Evolutionary conservation across 1,140 invertebrate species (phyloP).

Genomic region (Stegodyphus mimosarum): DNA sequence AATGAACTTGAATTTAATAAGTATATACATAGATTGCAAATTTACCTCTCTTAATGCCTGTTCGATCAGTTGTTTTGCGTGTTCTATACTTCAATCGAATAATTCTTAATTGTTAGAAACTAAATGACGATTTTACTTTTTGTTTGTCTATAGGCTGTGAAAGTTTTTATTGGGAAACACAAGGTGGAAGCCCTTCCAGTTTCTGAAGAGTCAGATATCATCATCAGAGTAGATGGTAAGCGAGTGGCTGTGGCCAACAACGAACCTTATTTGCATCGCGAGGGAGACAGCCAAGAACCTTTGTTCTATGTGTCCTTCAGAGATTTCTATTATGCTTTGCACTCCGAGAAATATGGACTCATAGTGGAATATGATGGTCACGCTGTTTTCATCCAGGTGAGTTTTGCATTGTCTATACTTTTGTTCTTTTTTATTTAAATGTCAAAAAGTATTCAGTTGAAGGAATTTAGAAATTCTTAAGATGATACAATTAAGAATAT

Average conservation of each 20-base stretch:
- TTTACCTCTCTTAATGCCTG: no score
- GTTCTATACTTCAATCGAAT: no score
- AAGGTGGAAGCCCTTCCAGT: slow-evolving; percentile 58
- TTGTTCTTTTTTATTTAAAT: not conserved
- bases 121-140: not conserved
- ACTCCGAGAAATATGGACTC: slow-evolving; percentile 58
- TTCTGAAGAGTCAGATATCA: slow-evolving; percentile 47
- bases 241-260: slow-evolving; percentile 13
- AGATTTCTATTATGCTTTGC: slow-evolving; percentile 45
- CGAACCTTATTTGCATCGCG: slow-evolving; percentile 47
- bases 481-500: not conserved
- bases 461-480: not conserved
- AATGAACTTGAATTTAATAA: no score
- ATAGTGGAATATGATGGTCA: slow-evolving; percentile 54
- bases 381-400: slow-evolving; percentile 33
- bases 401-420: not conserved
- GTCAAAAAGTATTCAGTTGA: not conserved
- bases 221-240: slow-evolving; percentile 48
- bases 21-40: no score
- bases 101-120: no score
- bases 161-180: slow-evolving; percentile 50
- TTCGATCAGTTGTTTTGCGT: no score
- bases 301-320: slow-evolving; percentile 38
- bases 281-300: not conserved
- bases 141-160: slow-evolving; percentile 38